Evolutionary conservation across 2,113 vertebrate genomes (phyloP), one percentile per base, ranked within the genome.

Genomic region (Microtus oregoni): DNA sequence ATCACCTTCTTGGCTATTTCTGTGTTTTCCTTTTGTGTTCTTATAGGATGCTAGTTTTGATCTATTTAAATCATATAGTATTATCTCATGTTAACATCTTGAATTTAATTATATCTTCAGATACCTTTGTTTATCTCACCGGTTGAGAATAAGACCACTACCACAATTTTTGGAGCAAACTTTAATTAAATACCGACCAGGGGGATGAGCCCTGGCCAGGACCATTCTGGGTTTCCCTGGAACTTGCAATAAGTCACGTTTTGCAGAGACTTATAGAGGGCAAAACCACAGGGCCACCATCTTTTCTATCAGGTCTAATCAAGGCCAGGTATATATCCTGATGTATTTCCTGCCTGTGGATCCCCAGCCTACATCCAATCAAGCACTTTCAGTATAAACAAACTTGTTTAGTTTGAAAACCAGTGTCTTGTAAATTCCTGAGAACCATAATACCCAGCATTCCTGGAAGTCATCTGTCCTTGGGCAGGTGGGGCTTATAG

Each of bases 81-180:
- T 94, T 68, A 89, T 81, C 17, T 92, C 30, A 89, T 85, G n/a
- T 83, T 55, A 65, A 85, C n/a, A 58, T n/a, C 63, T 5, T 70
- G 85, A 91, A 75, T 30, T 91, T 86, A 77, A 97, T 94, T 87
- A 72, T 4, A 90, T 92, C 22, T 50, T 19, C 44, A 92, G 90
- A 81, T 14, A 75, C 1, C 0, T 2, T 20, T 72, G 32, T 35
- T 70, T 35, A 70, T 70, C 32, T 14, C 6, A 35, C 32, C 0
- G 32, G 32, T 70, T 15, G 32, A 15, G 32, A 70, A 32, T 70
- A 70, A 70, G 14, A 70, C 67, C 14, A 70, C 14, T 35, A 35
- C 32, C 32, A 70, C 67, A 70, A 35, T 70, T 35, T 70, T 70
- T 70, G 67, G 17, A 2, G 32, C 67, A 35, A 35, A 32, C 32